A percentile compares a stretch with the other conserved stretches of the same genome.
phyloP scores from a whole-genome alignment of 2,113 vertebrate species.

The Ceyx melanurus region DNA sequence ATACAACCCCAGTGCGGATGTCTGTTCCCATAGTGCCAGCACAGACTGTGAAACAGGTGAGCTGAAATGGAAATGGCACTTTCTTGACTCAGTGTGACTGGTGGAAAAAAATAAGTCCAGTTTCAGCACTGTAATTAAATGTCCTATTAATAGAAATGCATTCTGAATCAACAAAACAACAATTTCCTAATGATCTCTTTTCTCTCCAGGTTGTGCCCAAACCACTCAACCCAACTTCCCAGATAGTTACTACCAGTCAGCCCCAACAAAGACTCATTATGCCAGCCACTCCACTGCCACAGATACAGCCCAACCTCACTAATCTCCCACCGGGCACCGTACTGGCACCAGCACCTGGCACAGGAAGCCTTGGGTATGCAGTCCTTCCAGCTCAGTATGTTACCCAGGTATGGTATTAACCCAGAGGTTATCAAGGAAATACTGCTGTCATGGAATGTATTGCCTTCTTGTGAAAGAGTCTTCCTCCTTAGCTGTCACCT shows the following conservation, averaged over 20 bases:
- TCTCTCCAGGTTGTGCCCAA: slow-evolving; percentile 88
- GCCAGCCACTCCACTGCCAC: slow-evolving; percentile 94
- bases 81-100: neutral
- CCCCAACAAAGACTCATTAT: slow-evolving; percentile 96
- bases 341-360: slow-evolving; percentile 89
- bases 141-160: neutral
- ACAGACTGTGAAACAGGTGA: slow-evolving; percentile 93
- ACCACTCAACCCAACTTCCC: slow-evolving; percentile 83
- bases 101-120: neutral
- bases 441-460: neutral
- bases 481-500: neutral
- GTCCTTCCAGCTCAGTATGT: slow-evolving; percentile 96
- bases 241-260: slow-evolving; percentile 89
- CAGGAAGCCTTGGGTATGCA: slow-evolving; percentile 91
- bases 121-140: neutral
- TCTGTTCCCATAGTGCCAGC: slow-evolving; percentile 92
- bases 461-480: neutral
- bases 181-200: neutral
- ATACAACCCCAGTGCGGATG: slow-evolving; percentile 88
- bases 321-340: slow-evolving; percentile 94
- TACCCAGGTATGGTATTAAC: slow-evolving; percentile 83
- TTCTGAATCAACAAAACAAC: neutral
- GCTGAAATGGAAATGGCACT: neutral
- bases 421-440: neutral
- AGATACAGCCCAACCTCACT: slow-evolving; percentile 96